Percentiles rank a stretch among this genome's conserved stretches.
Evolutionary conservation across 2,888 invertebrate genomes (phyloP).

Genomic region (Amorpha juglandis): DNA sequence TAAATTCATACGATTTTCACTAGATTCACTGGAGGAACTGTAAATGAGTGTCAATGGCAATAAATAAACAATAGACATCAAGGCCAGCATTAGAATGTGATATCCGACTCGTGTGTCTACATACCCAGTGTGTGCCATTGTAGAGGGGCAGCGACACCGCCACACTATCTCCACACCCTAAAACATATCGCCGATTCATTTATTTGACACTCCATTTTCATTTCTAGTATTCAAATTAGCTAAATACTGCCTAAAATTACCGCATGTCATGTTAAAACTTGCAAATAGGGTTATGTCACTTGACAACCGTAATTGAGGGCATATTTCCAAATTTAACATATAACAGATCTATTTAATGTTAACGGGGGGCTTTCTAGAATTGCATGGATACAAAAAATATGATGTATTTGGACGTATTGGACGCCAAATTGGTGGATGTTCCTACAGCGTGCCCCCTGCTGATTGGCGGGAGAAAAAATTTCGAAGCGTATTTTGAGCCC

Average conservation of each 20-base stretch:
- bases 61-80: conserved; percentile 69
- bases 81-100: conserved; percentile 58
- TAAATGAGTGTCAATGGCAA: conserved; percentile 49
- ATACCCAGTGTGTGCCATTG: conserved; percentile 79
- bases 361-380: conserved; percentile 44
- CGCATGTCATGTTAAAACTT: conserved; percentile 81
- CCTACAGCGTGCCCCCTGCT: conserved; percentile 80
- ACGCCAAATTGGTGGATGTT: conserved; percentile 51
- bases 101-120: conserved; percentile 55
- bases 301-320: conserved; percentile 73
- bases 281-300: conserved; percentile 84
- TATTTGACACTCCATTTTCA: conserved; percentile 39
- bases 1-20: conserved; percentile 66
- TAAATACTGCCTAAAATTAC: conserved; percentile 69
- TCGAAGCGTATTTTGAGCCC: conserved; percentile 56
- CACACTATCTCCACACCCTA: conserved; percentile 59
- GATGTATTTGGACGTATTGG: conserved; percentile 48
- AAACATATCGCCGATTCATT: conserved; percentile 56
- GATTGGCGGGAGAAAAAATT: conserved; percentile 80
- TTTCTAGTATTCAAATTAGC: conserved; percentile 50
- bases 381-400: conserved; percentile 39
- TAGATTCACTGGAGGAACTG: conserved; percentile 71
- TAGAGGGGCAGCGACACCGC: conserved; percentile 58
- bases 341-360: conserved; percentile 44
- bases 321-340: conserved; percentile 57